Percentiles rank a stretch among this genome's conserved stretches.
phyloP scores from a whole-genome alignment of 2,113 vertebrate species.

The Peromyscus californicus region DNA sequence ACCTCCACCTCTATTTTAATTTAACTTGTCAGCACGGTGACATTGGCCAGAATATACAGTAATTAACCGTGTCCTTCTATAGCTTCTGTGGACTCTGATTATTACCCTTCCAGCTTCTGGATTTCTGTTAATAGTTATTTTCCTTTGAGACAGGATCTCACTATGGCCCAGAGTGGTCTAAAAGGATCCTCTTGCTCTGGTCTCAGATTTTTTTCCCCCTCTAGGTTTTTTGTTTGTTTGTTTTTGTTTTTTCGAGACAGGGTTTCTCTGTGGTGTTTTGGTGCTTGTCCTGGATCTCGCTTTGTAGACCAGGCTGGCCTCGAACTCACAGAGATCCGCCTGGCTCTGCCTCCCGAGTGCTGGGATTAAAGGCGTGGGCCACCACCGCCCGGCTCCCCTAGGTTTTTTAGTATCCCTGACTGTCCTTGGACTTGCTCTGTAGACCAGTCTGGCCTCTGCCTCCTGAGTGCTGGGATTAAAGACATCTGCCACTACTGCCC shows the following conservation, averaged over 20 bases:
- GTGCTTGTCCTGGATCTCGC: too few species aligned
- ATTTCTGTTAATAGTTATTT: not conserved
- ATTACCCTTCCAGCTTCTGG: not conserved
- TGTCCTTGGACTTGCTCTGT: not conserved
- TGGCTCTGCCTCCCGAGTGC: too few species aligned
- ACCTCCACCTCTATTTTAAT: constrained; percentile 1
- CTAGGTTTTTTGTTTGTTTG: too few species aligned
- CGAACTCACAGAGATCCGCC: too few species aligned
- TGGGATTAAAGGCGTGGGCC: too few species aligned
- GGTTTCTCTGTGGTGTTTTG: too few species aligned
- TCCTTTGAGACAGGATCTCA: not conserved
- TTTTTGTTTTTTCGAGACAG: too few species aligned
- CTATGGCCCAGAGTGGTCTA: not conserved
- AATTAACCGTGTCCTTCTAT: constrained; percentile 4
- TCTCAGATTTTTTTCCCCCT: not conserved
- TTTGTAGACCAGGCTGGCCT: too few species aligned
- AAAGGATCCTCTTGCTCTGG: not conserved
- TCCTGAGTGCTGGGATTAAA: not conserved
- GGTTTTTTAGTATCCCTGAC: not conserved
- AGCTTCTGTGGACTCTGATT: not conserved
- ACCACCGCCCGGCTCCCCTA: too few species aligned
- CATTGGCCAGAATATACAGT: not conserved
- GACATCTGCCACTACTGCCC: not conserved
- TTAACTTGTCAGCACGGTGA: not conserved
- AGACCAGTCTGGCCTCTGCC: not conserved